Evolutionary conservation across 2,113 vertebrate species (phyloP).

Genomic region (Phoenicopterus ruber): DNA sequence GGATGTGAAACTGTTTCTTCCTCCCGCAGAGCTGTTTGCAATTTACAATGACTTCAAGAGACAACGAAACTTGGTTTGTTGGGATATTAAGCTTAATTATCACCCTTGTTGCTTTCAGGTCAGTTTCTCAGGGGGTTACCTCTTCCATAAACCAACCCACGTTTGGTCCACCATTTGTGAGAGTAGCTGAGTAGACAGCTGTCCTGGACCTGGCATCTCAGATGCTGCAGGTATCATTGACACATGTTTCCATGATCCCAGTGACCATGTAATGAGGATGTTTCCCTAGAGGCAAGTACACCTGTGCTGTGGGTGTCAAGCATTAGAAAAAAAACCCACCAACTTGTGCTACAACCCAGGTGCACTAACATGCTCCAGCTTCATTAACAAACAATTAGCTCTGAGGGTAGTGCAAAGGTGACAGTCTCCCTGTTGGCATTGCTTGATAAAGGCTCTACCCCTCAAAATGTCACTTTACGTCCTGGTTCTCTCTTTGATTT

Average conservation of each 20-base stretch:
- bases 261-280: neutral
- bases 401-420: neutral
- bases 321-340: neutral
- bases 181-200: neutral
- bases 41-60: neutral
- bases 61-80: neutral
- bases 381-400: neutral
- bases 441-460: neutral
- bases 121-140: neutral
- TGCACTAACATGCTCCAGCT: neutral
- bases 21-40: neutral
- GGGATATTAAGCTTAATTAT: neutral
- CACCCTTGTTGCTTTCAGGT: neutral
- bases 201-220: neutral
- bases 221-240: neutral
- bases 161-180: neutral
- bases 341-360: neutral
- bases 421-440: neutral
- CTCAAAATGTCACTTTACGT: neutral
- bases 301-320: neutral
- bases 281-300: neutral
- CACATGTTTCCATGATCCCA: rapidly evolving
- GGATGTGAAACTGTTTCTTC: neutral
- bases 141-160: neutral
- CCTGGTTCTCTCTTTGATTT: neutral